Percentiles rank a stretch among this genome's conserved stretches.
Conservation (phyloP, 1,140 invertebrate species). For the Hestina assimilis region DNA sequence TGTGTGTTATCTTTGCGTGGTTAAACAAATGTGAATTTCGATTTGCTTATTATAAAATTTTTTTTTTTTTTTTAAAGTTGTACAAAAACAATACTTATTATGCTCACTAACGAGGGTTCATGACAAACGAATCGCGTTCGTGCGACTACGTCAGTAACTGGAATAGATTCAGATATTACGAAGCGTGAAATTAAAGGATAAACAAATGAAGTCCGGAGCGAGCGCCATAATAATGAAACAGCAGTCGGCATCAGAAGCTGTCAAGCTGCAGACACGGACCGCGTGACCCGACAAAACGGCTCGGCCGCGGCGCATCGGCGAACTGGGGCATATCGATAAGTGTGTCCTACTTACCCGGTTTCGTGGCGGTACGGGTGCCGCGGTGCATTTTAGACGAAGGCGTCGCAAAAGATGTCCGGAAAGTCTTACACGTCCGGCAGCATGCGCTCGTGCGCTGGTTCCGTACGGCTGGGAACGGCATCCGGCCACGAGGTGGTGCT, state of each 20-base stretch:
- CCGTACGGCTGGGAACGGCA: slow-evolving; percentile 78
- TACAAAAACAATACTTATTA: slow-evolving; percentile 33
- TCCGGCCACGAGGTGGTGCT: slow-evolving; percentile 88
- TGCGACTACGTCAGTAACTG: slow-evolving; percentile 67
- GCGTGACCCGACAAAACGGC: slow-evolving; percentile 56
- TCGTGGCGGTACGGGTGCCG: slow-evolving; percentile 36
- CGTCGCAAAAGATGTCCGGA: slow-evolving; percentile 60
- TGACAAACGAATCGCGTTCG: slow-evolving; percentile 62
- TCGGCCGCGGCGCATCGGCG: slow-evolving; percentile 53
- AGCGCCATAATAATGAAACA: slow-evolving; percentile 68
- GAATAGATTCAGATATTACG: slow-evolving; percentile 67
- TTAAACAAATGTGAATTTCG: background rate
- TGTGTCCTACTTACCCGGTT: slow-evolving; percentile 65
- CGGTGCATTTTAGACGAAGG: slow-evolving; percentile 46
- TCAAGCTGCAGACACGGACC: slow-evolving; percentile 65
- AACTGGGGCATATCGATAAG: slow-evolving; percentile 74
- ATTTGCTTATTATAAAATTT: background rate
- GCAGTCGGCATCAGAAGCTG: slow-evolving; percentile 68
- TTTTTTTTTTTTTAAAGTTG: slow-evolving; percentile 8
- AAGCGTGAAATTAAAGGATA: slow-evolving; percentile 75
- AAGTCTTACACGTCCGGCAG: slow-evolving; percentile 68
- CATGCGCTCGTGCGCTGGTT: slow-evolving; percentile 69
- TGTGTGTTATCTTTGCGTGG: slow-evolving; percentile 5
- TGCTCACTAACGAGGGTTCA: slow-evolving; percentile 40
- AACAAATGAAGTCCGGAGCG: slow-evolving; percentile 72